A percentile compares a stretch with the other conserved stretches of the same genome.
Conservation (phyloP, 1,140 invertebrate genomes). For the Drosophila tropicalis region DNA sequence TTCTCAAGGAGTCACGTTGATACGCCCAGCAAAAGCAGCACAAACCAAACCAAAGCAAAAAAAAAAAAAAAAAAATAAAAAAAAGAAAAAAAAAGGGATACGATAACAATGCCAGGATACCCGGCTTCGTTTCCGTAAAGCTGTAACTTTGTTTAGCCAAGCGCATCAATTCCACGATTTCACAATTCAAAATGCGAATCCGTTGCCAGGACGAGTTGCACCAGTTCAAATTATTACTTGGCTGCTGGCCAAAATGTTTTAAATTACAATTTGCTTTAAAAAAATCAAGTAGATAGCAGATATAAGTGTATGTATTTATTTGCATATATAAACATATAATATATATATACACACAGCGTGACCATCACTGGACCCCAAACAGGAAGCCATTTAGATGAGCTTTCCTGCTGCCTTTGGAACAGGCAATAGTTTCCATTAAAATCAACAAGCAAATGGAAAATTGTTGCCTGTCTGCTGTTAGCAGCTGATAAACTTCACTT, state of each 20-base stretch:
- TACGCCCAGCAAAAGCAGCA: conserved; percentile 32
- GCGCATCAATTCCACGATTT: conserved; percentile 73
- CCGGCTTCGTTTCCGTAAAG: conserved; percentile 38
- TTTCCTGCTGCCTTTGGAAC: conserved; percentile 17
- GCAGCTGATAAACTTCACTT: conserved; percentile 52
- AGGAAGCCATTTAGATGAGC: conserved; percentile 66
- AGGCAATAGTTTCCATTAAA: conserved; percentile 52
- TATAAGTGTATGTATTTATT: conserved; percentile 32
- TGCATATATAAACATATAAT: conserved; percentile 13
- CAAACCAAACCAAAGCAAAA: not conserved
- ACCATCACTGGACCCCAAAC: conserved; percentile 35
- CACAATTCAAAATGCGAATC: conserved; percentile 69
- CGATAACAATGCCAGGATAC: conserved; percentile 61
- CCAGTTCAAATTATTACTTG: conserved; percentile 77
- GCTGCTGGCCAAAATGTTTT: conserved; percentile 71
- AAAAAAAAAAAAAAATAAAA: conserved; percentile 16
- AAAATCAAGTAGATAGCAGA: conserved; percentile 2
- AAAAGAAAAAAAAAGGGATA: conserved; percentile 37
- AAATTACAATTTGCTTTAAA: conserved; percentile 75
- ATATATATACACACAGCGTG: conserved; percentile 27
- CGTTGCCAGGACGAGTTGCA: conserved; percentile 55
- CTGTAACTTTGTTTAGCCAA: conserved; percentile 39
- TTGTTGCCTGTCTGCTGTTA: conserved; percentile 42
- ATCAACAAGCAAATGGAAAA: conserved; percentile 58
- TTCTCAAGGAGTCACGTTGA: conserved; percentile 65